Evolutionary conservation across 2,888 invertebrate species (phyloP).

Genomic region (Andrena dorsata): DNA sequence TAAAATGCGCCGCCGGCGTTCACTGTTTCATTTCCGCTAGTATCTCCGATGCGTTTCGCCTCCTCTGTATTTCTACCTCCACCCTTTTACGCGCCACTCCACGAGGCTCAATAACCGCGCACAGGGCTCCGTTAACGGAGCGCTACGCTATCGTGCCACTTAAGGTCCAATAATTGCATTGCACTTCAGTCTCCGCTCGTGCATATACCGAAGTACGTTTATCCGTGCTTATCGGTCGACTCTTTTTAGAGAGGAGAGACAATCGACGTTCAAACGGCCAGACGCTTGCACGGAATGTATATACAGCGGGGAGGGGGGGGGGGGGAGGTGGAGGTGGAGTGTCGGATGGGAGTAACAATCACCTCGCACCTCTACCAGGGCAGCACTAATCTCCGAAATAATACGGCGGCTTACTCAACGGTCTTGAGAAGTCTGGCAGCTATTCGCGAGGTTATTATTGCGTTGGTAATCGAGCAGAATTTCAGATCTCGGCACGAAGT

Average conservation of each 20-base stretch:
- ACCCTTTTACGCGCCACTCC: constrained; percentile 15
- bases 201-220: constrained; percentile 2
- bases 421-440: constrained; percentile 50
- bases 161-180: constrained; percentile 23
- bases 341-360: neutral
- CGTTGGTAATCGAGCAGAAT: constrained; percentile 27
- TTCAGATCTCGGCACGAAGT: neutral
- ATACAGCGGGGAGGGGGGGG: too few species aligned
- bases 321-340: too few species aligned
- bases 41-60: neutral
- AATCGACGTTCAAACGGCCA: neutral
- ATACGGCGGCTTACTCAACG: constrained; percentile 31
- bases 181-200: neutral
- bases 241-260: neutral
- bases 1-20: neutral
- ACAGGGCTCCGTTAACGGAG: constrained; percentile 6
- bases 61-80: neutral
- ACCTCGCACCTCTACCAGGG: neutral
- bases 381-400: constrained; percentile 31
- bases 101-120: constrained; percentile 11
- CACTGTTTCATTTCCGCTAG: neutral
- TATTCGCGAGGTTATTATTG: constrained; percentile 53
- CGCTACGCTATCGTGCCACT: constrained; percentile 16
- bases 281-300: neutral
- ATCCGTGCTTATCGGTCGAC: constrained; percentile 11